These are phyloP conservation scores for Apis mellifera DNA, from an alignment of 1,140 invertebrate genomes.

Conservation along the genomic window DNA sequence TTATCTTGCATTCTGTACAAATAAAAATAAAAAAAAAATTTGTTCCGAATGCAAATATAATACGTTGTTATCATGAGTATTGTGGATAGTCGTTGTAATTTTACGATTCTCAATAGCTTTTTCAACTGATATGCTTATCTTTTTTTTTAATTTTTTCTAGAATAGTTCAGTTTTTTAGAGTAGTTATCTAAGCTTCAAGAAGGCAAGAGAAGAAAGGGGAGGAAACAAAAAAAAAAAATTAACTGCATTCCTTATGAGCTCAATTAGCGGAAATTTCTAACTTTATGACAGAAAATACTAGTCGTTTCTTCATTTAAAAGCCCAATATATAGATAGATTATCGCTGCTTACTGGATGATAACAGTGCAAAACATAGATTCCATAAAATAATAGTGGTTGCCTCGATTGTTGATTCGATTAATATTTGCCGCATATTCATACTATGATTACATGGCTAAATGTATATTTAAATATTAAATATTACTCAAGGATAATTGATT, in stretches of 20 bases:
- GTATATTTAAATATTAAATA: not conserved
- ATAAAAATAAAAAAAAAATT: too few relatives aligned
- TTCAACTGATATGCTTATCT: conserved; percentile 21
- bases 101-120: conserved; percentile 18
- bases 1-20: too few relatives aligned
- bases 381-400: not conserved
- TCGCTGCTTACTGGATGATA: not conserved
- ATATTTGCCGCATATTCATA: not conserved
- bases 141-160: conserved; percentile 16
- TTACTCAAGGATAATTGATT: not conserved
- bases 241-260: conserved; percentile 15
- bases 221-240: not conserved
- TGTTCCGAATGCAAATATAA: not conserved
- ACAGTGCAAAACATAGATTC: not conserved
- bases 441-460: not conserved
- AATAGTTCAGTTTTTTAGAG: conserved; percentile 1
- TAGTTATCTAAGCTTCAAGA: not conserved
- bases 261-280: conserved; percentile 36
- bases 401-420: not conserved
- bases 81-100: not conserved
- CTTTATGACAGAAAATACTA: conserved; percentile 38
- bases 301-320: conserved; percentile 6
- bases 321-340: not conserved
- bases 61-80: not conserved
- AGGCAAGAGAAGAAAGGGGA: not conserved